Percentiles rank a stretch among this genome's conserved stretches.
Evolutionary conservation across 2,113 vertebrate genomes (phyloP).

Genomic region (Lasiurus borealis): DNA sequence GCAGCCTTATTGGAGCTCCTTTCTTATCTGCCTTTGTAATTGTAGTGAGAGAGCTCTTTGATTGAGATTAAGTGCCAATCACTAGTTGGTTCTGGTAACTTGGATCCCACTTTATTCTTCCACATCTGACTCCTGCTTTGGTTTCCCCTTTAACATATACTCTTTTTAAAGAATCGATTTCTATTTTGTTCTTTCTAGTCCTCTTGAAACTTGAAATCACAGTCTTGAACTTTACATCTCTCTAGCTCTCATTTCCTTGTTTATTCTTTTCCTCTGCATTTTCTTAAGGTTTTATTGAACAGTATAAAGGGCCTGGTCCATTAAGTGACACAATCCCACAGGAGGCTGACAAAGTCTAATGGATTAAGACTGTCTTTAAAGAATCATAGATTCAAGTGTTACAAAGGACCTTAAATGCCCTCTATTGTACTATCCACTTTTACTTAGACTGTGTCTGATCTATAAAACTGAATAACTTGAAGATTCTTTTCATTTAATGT

Average conservation of each 20-base stretch:
- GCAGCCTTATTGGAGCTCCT: background rate
- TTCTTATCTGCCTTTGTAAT: background rate
- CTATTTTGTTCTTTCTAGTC: background rate
- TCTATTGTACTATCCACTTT: background rate
- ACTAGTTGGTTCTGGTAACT: background rate
- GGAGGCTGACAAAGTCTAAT: background rate
- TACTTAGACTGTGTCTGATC: background rate
- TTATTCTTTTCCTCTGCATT: background rate
- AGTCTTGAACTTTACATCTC: background rate
- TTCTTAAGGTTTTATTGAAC: background rate
- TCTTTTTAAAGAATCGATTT: background rate
- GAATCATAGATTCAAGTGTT: background rate
- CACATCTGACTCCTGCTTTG: background rate
- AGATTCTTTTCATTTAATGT: background rate
- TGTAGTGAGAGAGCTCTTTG: background rate
- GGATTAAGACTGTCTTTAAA: background rate
- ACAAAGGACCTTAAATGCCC: background rate
- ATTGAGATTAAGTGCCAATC: background rate
- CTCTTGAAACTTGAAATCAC: background rate
- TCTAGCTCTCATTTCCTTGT: background rate
- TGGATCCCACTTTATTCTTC: background rate
- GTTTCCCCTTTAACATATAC: background rate
- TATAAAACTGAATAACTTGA: background rate
- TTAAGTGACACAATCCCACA: background rate
- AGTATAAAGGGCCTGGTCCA: background rate